These are phyloP conservation scores for Eulacestoma nigropectus DNA, from an alignment of 2,113 vertebrate species.

Conservation along the genomic window DNA sequence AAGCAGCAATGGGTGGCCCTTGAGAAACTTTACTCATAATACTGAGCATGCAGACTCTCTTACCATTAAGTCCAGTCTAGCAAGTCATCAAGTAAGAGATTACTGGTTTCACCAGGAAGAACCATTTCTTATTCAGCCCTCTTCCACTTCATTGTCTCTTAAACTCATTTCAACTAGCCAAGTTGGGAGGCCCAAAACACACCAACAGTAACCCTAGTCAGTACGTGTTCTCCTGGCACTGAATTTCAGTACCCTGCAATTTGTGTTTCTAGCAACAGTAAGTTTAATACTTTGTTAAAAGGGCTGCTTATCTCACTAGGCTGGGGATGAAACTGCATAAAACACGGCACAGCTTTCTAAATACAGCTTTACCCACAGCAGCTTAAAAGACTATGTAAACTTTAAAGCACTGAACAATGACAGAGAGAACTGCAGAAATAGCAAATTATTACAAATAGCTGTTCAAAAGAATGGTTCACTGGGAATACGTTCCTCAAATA, in stretches of 20 bases:
- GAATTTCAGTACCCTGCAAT: background rate
- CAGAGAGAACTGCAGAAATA: background rate
- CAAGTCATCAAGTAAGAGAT: background rate
- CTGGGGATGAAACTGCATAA: background rate
- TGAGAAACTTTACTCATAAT: background rate
- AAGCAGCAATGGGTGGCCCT: background rate
- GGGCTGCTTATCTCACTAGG: background rate
- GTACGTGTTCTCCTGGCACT: background rate
- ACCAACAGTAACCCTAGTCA: background rate
- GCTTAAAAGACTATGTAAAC: background rate
- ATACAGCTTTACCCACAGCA: background rate
- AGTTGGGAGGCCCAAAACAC: background rate
- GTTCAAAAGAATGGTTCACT: background rate
- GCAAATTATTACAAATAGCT: background rate
- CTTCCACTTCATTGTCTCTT: background rate
- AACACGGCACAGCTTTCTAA: background rate
- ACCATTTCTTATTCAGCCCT: background rate
- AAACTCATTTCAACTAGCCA: background rate
- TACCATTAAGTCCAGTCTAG: conserved; percentile 3
- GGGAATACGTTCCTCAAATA: background rate
- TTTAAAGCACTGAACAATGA: background rate
- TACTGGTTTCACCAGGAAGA: conserved; percentile 36
- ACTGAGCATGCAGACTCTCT: background rate
- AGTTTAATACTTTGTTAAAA: background rate
- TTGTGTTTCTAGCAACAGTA: background rate